Evolutionary conservation across 2,113 vertebrate genomes (phyloP), one percentile per base, ranked within the genome.

Genomic region (Cygnus buccinator): DNA sequence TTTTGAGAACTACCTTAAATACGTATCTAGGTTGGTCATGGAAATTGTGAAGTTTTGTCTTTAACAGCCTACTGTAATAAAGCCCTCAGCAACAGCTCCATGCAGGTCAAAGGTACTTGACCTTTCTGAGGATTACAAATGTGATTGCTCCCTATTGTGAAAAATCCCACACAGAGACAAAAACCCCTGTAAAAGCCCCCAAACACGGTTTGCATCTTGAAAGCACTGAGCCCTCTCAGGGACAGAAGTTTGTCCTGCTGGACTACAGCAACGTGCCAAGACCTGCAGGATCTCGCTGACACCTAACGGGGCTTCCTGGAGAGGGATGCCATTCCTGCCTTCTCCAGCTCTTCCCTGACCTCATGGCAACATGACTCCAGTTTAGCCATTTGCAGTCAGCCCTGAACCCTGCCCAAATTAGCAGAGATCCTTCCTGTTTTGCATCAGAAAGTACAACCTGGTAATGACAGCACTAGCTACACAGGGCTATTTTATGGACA

Each of bases 51-150:
- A 57, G 44, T 78, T 92, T 68, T 79, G 11, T 55, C 73, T 77
- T 81, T 66, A 94, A 58, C 44, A 52, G 16, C 39, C 39, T 70
- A 76, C 80, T 70, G 35, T 62, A 85, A 76, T 82, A 79, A 81
- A 72, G 19, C 54, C 35, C 83, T 54, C 62, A 89, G 67, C 61
- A 91, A 82, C 77, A 82, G 74, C 41, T 78, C 74, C 44, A 33
- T 7, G 4, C 11, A 87, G 72, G 84, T 87, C 84, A 84, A 82
- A 84, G 71, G 58, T 80, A 89, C 66, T 65, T 89, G 85, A 95
- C 91, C 89, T 87, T 61, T 62, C 41, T 50, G 50, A 70, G 57
- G 26, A 96, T 59, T 90, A 83, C 83, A 93, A 84, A 95, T 73
- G 84, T 18, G 61, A 90, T 12, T 79, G 74, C 35, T 91, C 55